These are phyloP conservation scores for Aythya baeri DNA, from an alignment of 2,113 vertebrate species.

Conservation along the genomic window DNA sequence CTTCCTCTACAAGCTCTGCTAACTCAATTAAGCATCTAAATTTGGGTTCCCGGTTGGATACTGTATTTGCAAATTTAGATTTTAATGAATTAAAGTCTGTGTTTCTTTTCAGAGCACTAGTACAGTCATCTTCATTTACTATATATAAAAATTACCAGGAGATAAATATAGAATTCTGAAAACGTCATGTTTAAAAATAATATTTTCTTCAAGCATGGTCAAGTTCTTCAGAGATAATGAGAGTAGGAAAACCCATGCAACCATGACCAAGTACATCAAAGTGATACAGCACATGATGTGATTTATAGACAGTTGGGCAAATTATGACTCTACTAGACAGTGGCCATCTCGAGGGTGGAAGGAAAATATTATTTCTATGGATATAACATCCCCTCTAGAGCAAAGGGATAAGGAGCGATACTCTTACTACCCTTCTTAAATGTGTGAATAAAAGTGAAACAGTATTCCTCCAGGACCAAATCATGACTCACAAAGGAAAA, in stretches of 20 bases:
- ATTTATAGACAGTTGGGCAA: constrained; percentile 1
- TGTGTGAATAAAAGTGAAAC: not conserved
- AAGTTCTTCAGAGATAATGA: constrained; percentile 22
- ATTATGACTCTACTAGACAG: not conserved
- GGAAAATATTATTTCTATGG: not conserved
- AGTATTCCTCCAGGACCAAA: not conserved
- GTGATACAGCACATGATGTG: not conserved
- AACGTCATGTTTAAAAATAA: constrained; percentile 32
- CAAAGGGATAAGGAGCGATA: not conserved
- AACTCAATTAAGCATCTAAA: constrained; percentile 45
- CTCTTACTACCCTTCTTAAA: not conserved
- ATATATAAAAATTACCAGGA: not conserved
- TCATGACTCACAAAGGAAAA: not conserved
- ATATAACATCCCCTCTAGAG: not conserved
- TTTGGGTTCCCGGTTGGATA: not conserved
- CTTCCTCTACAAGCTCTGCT: not conserved
- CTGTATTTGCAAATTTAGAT: constrained; percentile 18
- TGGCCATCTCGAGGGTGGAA: not conserved
- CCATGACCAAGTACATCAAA: constrained; percentile 22
- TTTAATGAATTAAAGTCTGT: constrained; percentile 44
- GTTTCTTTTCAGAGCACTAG: not conserved
- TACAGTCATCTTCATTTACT: constrained; percentile 28
- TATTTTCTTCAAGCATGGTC: not conserved
- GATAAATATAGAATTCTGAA: constrained; percentile 33
- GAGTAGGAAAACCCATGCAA: constrained; percentile 34